phyloP scores from a whole-genome alignment of 2,797 vertebrate species.

The Hippoglossus hippoglossus region DNA sequence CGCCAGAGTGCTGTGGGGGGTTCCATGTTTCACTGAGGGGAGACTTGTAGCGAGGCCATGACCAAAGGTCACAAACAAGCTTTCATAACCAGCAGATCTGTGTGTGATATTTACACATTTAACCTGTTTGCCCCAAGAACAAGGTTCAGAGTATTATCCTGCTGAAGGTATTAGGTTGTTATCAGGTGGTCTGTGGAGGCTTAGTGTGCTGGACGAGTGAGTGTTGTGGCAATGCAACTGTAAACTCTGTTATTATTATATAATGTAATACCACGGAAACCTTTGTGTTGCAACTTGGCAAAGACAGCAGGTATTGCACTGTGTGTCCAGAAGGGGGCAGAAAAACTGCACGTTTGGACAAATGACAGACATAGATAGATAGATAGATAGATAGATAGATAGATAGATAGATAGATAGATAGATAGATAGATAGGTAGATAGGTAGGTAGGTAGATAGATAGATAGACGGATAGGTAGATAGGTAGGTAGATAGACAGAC shows the following conservation, averaged over 20 bases:
- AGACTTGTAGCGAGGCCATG: neutral
- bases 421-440: neutral
- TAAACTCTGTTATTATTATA: neutral
- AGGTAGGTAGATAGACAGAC: too few relatives aligned
- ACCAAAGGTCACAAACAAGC: neutral
- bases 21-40: neutral
- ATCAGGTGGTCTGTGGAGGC: constrained; percentile 10
- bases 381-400: neutral
- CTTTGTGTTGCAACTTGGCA: too few relatives aligned
- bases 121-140: neutral
- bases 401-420: neutral
- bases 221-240: neutral
- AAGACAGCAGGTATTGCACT: neutral
- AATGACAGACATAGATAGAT: neutral
- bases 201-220: too few relatives aligned
- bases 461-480: too few relatives aligned
- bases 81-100: neutral
- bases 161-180: neutral
- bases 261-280: neutral
- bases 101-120: neutral
- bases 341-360: neutral
- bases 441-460: too few relatives aligned
- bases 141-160: neutral
- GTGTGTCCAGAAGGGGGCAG: constrained; percentile 45
- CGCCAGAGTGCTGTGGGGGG: neutral